Evolutionary conservation across 2,888 invertebrate species (phyloP).

Genomic region (Hirtodrosophila alboralis): DNA sequence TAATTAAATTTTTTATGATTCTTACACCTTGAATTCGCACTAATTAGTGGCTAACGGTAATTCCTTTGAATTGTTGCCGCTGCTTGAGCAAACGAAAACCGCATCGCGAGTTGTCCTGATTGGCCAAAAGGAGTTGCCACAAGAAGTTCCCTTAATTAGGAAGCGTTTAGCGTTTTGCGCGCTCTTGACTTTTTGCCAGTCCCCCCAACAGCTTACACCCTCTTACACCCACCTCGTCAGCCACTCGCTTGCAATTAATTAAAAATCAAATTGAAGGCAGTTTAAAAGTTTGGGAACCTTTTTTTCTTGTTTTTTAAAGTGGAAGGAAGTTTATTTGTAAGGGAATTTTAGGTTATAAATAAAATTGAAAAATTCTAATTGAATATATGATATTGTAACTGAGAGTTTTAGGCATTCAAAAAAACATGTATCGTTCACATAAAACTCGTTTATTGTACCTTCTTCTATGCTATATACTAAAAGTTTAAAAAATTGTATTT

Average conservation of each 20-base stretch:
- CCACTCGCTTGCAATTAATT: conserved; percentile 56
- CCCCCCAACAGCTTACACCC: not conserved
- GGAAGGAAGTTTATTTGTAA: not conserved
- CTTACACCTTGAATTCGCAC: conserved; percentile 67
- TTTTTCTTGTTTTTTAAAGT: too few species aligned
- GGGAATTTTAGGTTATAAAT: too few species aligned
- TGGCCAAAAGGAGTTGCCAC: conserved; percentile 54
- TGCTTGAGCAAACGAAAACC: conserved; percentile 64
- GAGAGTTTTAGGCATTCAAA: not conserved
- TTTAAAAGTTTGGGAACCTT: conserved; percentile 10
- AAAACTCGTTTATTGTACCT: too few species aligned
- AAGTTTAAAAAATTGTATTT: too few species aligned
- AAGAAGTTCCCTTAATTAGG: conserved; percentile 67
- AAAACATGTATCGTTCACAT: too few species aligned
- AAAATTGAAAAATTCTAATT: too few species aligned
- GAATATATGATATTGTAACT: too few species aligned
- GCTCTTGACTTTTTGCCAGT: conserved; percentile 60
- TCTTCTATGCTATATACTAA: too few species aligned
- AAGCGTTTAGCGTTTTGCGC: conserved; percentile 71
- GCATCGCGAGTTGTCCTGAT: conserved; percentile 60
- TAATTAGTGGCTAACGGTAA: conserved; percentile 73
- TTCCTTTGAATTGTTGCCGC: conserved; percentile 69
- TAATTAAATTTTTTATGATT: conserved; percentile 70
- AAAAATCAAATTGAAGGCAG: conserved; percentile 37
- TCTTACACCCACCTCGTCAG: not conserved